phyloP scores from a whole-genome alignment of 2,888 invertebrate genomes.

The Alentia gelatinosa region DNA sequence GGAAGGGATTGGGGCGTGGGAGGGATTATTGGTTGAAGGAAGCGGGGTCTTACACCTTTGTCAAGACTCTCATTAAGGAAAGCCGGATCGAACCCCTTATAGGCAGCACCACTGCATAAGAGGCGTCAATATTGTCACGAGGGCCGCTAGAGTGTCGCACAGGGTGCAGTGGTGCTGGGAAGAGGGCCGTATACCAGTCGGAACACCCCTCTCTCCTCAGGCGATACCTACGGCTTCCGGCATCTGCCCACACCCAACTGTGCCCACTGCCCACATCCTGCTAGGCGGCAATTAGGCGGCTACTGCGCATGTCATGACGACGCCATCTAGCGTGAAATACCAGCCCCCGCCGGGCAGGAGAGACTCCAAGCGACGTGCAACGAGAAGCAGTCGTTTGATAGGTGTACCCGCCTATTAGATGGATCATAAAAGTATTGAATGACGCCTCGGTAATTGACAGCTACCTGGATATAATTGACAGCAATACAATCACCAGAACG shows the following conservation, averaged over 20 bases:
- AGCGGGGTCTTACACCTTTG: too few species aligned
- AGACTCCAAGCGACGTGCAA: neutral
- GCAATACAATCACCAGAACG: neutral
- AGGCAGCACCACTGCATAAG: too few species aligned
- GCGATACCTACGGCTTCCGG: too few species aligned
- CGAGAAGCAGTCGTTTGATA: neutral
- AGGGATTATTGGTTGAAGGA: too few species aligned
- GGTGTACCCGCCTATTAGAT: slow-evolving; percentile 1
- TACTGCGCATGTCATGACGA: neutral
- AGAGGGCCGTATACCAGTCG: too few species aligned
- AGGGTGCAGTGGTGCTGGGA: too few species aligned
- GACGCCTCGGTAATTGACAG: neutral
- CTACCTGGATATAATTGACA: neutral
- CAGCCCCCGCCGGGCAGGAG: neutral
- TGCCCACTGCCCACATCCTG: neutral
- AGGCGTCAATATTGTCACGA: too few species aligned
- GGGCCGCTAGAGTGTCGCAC: too few species aligned
- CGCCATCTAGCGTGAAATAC: neutral
- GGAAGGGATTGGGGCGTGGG: too few species aligned
- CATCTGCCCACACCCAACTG: neutral
- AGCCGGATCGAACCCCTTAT: too few species aligned
- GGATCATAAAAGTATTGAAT: neutral
- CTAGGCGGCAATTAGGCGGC: neutral
- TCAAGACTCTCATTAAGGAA: too few species aligned
- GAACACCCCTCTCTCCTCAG: too few species aligned